These are phyloP conservation scores for Cotesia typhae DNA, from an alignment of 1,140 invertebrate genomes.

Conservation along the genomic window DNA sequence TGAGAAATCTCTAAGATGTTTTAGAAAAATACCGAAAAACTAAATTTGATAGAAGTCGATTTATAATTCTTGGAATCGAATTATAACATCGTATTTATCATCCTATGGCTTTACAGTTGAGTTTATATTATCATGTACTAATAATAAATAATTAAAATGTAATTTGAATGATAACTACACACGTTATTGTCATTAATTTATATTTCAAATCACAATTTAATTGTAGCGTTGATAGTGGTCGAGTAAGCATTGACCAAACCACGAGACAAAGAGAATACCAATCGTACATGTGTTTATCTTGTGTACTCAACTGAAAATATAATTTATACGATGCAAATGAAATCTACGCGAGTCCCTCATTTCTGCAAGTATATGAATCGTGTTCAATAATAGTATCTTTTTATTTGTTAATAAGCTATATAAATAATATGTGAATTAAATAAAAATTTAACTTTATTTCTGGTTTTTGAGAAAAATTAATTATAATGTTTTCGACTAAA, in stretches of 20 bases:
- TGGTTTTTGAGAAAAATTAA: no score
- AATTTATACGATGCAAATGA: constrained; percentile 64
- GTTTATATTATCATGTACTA: not conserved
- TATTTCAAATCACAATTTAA: constrained; percentile 63
- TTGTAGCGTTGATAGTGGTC: constrained; percentile 48
- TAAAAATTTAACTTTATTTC: no score
- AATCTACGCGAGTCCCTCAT: constrained; percentile 41
- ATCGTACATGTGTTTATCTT: constrained; percentile 59
- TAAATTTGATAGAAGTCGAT: no score
- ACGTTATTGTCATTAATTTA: constrained; percentile 49
- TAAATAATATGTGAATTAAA: no score
- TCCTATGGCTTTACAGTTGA: not conserved
- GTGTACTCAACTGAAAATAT: constrained; percentile 63
- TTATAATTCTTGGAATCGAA: no score
- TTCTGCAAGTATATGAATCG: no score
- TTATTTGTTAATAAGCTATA: no score
- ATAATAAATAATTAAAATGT: not conserved
- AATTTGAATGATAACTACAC: not conserved
- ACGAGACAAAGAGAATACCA: constrained; percentile 20
- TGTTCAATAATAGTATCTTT: no score
- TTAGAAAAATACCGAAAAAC: no score
- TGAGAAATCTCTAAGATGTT: no score
- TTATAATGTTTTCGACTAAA: no score
- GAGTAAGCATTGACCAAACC: constrained; percentile 31
- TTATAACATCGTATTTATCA: no score